These are phyloP conservation scores for Reticulitermes lucifugus DNA, from an alignment of 2,888 invertebrate genomes.

Conservation along the genomic window DNA sequence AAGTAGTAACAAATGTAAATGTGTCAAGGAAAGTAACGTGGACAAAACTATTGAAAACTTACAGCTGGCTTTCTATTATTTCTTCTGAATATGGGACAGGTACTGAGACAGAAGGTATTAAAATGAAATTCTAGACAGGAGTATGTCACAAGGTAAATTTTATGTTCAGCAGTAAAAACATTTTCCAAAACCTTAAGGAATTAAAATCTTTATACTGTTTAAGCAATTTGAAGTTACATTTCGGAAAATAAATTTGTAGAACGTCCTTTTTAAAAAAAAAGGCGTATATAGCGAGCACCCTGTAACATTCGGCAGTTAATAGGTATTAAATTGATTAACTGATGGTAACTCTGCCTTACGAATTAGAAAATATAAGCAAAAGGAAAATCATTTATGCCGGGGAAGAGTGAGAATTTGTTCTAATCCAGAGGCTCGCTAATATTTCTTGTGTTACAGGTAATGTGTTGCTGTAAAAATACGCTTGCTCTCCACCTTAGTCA, in stretches of 20 bases:
- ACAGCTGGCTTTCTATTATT: not conserved
- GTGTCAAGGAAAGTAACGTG: not conserved
- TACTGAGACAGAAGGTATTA: not conserved
- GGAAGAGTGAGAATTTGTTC: too few species aligned
- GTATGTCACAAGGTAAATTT: constrained; percentile 34
- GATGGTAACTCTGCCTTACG: not conserved
- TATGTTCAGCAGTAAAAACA: constrained; percentile 7
- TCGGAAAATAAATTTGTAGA: not conserved
- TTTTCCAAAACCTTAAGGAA: not conserved
- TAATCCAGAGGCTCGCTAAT: too few species aligned
- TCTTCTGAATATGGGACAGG: not conserved
- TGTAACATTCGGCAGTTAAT: not conserved
- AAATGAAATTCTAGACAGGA: not conserved
- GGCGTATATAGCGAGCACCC: too few species aligned
- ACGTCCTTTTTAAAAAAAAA: not conserved
- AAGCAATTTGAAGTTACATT: not conserved
- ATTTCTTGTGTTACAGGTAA: not conserved
- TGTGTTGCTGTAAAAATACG: not conserved
- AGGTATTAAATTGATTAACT: not conserved
- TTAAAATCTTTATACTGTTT: not conserved
- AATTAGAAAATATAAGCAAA: not conserved
- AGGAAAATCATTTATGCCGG: too few species aligned
- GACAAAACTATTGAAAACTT: not conserved
- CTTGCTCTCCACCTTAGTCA: not conserved
- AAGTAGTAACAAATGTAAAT: not conserved